These are phyloP conservation scores for Anastrepha obliqua DNA, from an alignment of 1,140 invertebrate species.

Conservation along the genomic window DNA sequence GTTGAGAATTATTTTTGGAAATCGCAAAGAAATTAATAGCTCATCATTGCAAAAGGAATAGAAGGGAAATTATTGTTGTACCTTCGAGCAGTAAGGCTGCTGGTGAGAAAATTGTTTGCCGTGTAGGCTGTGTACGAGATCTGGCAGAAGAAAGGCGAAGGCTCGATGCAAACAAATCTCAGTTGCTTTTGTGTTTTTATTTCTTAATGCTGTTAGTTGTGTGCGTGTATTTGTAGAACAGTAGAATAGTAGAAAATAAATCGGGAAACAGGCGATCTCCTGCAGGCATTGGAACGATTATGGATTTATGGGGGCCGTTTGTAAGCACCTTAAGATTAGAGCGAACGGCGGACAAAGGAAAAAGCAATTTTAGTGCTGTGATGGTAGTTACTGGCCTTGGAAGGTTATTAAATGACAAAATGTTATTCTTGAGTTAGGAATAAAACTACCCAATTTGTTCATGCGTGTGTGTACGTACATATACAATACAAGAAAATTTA, in stretches of 20 bases:
- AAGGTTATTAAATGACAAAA: background rate
- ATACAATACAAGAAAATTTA: background rate
- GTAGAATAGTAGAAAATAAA: background rate
- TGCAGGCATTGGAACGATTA: constrained; percentile 33
- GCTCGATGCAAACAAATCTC: background rate
- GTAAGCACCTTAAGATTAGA: constrained; percentile 13
- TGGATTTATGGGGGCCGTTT: background rate
- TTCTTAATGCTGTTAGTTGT: background rate
- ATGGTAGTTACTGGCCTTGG: background rate
- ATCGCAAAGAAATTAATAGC: constrained; percentile 49
- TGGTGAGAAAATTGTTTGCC: background rate
- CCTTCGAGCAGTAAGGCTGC: background rate
- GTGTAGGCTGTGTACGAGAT: background rate
- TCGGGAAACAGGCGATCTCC: background rate
- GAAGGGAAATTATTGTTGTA: background rate
- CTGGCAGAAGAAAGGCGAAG: background rate
- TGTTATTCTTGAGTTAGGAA: background rate
- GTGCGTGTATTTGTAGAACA: too few relatives aligned
- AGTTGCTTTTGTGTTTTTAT: background rate
- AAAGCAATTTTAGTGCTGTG: background rate
- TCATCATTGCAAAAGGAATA: constrained; percentile 6
- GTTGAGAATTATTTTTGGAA: constrained; percentile 35
- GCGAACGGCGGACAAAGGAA: background rate
- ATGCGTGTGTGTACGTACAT: background rate
- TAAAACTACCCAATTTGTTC: background rate